These are phyloP conservation scores for Troilus luridus DNA, from an alignment of 2,888 invertebrate species.

Conservation along the genomic window DNA sequence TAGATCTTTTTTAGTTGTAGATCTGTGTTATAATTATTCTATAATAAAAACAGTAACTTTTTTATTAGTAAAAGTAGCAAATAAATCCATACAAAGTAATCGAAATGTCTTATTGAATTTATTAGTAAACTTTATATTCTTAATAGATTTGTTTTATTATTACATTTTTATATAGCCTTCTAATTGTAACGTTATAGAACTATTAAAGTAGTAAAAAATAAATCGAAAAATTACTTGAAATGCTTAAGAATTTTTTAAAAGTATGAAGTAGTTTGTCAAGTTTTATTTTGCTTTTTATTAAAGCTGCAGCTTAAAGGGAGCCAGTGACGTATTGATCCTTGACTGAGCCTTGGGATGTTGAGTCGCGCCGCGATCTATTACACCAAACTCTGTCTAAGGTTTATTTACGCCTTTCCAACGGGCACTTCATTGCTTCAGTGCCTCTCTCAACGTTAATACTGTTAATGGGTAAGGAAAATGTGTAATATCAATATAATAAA, in stretches of 20 bases:
- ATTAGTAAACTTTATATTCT: too few species aligned
- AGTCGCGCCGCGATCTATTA: conserved; percentile 34
- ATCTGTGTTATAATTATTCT: too few species aligned
- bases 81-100: too few species aligned
- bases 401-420: conserved; percentile 36
- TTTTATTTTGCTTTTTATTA: conserved; percentile 46
- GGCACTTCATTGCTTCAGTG: not conserved
- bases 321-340: conserved; percentile 46
- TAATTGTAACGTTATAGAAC: too few species aligned
- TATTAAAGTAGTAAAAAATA: too few species aligned
- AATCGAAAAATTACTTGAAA: not conserved
- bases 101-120: too few species aligned
- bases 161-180: too few species aligned
- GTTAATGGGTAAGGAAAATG: not conserved
- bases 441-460: not conserved
- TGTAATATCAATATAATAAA: not conserved
- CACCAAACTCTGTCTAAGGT: conserved; percentile 28
- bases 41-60: too few species aligned
- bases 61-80: too few species aligned
- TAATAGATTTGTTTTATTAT: too few species aligned
- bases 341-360: conserved; percentile 37
- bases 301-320: conserved; percentile 43
- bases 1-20: too few species aligned
- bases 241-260: not conserved
- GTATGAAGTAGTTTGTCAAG: not conserved